phyloP scores from a whole-genome alignment of 2,113 vertebrate genomes.

The Hepsetus odoe region DNA sequence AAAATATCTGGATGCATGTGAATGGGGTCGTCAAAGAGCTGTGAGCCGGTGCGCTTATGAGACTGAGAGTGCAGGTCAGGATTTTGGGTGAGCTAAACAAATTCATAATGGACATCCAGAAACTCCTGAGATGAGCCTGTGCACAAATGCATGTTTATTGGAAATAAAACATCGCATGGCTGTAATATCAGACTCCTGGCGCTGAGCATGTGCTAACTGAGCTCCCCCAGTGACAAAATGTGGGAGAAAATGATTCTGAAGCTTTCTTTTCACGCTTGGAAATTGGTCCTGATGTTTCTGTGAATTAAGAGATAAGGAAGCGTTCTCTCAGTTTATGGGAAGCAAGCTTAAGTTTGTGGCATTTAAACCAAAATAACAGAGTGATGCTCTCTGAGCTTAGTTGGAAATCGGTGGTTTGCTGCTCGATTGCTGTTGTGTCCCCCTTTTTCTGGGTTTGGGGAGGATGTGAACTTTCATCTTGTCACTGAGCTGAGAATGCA shows the following conservation, averaged over 20 bases:
- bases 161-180: slow-evolving; percentile 45
- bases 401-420: slow-evolving; percentile 44
- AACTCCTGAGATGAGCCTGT: neutral
- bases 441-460: neutral
- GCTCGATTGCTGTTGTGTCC: slow-evolving; percentile 54
- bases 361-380: no score
- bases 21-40: neutral
- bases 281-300: neutral
- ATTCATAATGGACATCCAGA: neutral
- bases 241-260: neutral
- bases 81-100: neutral
- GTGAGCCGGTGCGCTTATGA: neutral
- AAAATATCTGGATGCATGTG: neutral
- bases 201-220: slow-evolving; percentile 45
- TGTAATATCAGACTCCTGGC: slow-evolving; percentile 23
- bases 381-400: slow-evolving; percentile 46
- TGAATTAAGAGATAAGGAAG: no score
- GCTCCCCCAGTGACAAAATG: neutral
- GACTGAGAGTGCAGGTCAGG: neutral
- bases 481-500: slow-evolving; percentile 53
- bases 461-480: slow-evolving; percentile 57
- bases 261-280: neutral
- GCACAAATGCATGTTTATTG: slow-evolving; percentile 12
- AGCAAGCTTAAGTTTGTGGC: neutral
- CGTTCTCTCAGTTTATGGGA: no score